Evolutionary conservation across 1,140 invertebrate genomes (phyloP), one percentile per base, ranked within the genome.

Genomic region (Ostrea edulis): DNA sequence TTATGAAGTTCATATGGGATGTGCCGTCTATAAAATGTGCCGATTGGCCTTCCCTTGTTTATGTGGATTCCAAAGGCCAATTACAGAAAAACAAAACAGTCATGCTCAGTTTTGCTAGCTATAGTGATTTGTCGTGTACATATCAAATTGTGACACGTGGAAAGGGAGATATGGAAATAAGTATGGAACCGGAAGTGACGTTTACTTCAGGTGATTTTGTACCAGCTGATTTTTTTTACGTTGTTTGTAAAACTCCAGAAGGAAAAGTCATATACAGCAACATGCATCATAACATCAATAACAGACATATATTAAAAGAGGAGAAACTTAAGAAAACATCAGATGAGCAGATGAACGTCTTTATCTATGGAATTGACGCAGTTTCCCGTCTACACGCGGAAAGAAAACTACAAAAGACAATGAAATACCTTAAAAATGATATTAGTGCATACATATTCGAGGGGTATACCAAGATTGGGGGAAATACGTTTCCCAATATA

Each of bases 401-500:
- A 2, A 87, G 90, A 65, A 86, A 90, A 82, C 84, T 93, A 0
- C 89, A 86, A 3, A 90, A 91, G 65, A 90, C 91, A 8, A 86
- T 90, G 82, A 55, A 88, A 71, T 93, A 90, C 71, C 54, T 93
- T 2, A 86, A 86, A 68, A 89, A 95, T 96, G 86, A 94, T 14
- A 94, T 97, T 8, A 95, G 95, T 0, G 96, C 96, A 12, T 95
- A 97, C 11, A 97, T 97, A 93, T 95, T 98, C 89, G 92, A 96
- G 82, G 97, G 97, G 20, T 98, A 97, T 93, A 97, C 97, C 90
- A 98, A 98, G 95, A 96, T 97, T 7, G 97, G 96, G 0, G 97
- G 97, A 91, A 98, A 98, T 92, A 98, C 97, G 0, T 98, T 97
- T 93, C 97, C 97, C 0, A 98, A 98, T 93, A 90, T 98, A 52